Evolutionary conservation across 2,888 invertebrate species (phyloP).

Genomic region (Lasioglossum malachurum): DNA sequence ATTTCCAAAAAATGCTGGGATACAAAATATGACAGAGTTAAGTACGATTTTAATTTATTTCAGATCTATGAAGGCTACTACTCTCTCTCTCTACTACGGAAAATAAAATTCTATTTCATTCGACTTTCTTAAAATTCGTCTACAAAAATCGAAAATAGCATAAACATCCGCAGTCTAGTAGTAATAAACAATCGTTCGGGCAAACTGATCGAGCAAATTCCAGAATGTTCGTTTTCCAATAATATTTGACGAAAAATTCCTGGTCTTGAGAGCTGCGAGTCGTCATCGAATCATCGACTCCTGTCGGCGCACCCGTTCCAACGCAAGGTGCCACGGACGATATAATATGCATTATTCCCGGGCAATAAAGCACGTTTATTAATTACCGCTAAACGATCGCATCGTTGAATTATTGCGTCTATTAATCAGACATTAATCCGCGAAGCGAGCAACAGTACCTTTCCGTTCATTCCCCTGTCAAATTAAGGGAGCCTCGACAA

Average conservation of each 20-base stretch:
- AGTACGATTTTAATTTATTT: no score
- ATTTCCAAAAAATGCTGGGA: no score
- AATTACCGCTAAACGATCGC: conserved; percentile 49
- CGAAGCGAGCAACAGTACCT: conserved; percentile 41
- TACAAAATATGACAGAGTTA: no score
- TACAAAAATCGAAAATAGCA: no score
- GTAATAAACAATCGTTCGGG: no score
- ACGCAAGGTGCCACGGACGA: background rate
- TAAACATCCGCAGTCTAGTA: no score
- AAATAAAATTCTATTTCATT: no score
- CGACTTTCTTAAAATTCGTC: no score
- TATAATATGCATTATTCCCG: conserved; percentile 12
- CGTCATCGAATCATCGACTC: background rate
- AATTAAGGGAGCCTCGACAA: conserved; percentile 43
- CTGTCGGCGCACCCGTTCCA: background rate
- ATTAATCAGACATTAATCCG: conserved; percentile 78
- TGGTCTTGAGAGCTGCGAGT: background rate
- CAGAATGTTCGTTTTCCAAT: no score
- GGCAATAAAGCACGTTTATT: conserved; percentile 48
- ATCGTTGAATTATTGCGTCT: conserved; percentile 43
- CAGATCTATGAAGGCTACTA: no score
- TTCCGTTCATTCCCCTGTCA: conserved; percentile 34
- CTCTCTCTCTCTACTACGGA: no score
- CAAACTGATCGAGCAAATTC: background rate
- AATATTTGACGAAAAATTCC: background rate